A percentile compares a stretch with the other conserved stretches of the same genome.
phyloP scores from a whole-genome alignment of 2,797 vertebrate species.

The Lepus oiostolus region DNA sequence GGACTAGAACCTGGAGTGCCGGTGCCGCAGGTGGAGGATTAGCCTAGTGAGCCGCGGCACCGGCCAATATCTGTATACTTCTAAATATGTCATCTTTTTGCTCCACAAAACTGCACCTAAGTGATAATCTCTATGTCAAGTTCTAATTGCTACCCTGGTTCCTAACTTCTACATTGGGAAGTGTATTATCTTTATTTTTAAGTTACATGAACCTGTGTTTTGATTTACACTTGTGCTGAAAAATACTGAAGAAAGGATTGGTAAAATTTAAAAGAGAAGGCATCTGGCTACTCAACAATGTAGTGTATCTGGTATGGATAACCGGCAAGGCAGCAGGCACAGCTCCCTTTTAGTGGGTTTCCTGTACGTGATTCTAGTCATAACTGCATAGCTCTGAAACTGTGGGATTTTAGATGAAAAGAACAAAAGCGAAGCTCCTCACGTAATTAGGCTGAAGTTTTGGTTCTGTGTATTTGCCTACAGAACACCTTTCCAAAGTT shows the following conservation, averaged over 20 bases:
- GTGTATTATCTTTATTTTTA: neutral
- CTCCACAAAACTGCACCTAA: conserved; percentile 40
- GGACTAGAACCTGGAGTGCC: too few relatives aligned
- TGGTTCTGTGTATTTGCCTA: conserved; percentile 1
- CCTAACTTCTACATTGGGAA: conserved; percentile 3
- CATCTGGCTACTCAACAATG: neutral
- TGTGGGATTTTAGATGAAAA: conserved; percentile 8
- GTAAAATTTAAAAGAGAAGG: neutral
- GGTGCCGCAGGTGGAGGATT: too few relatives aligned
- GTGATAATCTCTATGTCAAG: neutral
- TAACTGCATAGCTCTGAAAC: conserved; percentile 29
- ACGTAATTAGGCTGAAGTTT: neutral
- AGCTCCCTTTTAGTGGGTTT: neutral
- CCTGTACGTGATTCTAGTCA: neutral
- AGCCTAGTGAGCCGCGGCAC: too few relatives aligned
- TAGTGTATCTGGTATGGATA: neutral
- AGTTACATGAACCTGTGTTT: conserved; percentile 24
- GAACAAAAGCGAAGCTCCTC: neutral
- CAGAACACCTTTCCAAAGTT: neutral
- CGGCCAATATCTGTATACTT: neutral
- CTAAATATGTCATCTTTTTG: neutral
- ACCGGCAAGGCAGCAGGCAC: neutral
- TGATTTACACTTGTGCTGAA: conserved; percentile 33
- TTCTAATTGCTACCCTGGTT: neutral
- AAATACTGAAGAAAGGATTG: conserved; percentile 19